Percentiles rank a stretch among this genome's conserved stretches.
phyloP scores from a whole-genome alignment of 23 tunicate genomes.

The Diplosoma virens region DNA sequence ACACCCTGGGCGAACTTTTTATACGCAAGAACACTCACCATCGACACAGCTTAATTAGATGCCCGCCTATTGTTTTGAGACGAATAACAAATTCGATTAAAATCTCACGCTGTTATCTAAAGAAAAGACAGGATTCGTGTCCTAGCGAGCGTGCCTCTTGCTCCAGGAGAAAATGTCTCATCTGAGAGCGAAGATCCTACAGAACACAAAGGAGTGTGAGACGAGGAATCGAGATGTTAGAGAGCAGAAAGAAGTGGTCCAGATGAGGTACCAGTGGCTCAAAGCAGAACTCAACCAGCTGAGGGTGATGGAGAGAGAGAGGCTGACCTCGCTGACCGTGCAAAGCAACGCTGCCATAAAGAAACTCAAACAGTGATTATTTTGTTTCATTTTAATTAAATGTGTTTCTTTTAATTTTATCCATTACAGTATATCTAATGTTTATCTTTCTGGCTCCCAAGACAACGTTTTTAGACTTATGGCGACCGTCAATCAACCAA shows the following conservation, averaged over 20 bases:
- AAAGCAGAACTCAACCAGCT: conserved; percentile 65
- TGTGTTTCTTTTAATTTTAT: too few species aligned
- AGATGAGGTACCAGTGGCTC: conserved; percentile 69
- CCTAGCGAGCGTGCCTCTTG: too few species aligned
- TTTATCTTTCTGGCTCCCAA: too few species aligned
- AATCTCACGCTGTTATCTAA: too few species aligned
- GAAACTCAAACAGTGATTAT: conserved; percentile 51
- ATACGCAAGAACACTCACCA: too few species aligned
- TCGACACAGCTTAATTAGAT: too few species aligned
- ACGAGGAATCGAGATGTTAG: conserved; percentile 52
- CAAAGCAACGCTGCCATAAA: conserved; percentile 81
- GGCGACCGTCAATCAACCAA: too few species aligned
- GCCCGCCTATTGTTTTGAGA: not conserved
- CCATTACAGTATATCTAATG: too few species aligned
- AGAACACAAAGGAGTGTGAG: conserved; percentile 78
- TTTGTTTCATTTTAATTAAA: too few species aligned
- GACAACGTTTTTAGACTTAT: too few species aligned
- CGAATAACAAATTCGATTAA: not conserved
- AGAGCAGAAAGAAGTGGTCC: conserved; percentile 78
- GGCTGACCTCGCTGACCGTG: conserved; percentile 55
- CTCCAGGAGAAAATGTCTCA: conserved; percentile 54
- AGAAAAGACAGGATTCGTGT: too few species aligned
- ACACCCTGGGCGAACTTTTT: too few species aligned
- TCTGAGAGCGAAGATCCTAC: conserved; percentile 71
- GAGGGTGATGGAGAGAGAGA: conserved; percentile 63